Evolutionary conservation across 2,888 invertebrate genomes (phyloP).

Genomic region (Tetragnatha montana): DNA sequence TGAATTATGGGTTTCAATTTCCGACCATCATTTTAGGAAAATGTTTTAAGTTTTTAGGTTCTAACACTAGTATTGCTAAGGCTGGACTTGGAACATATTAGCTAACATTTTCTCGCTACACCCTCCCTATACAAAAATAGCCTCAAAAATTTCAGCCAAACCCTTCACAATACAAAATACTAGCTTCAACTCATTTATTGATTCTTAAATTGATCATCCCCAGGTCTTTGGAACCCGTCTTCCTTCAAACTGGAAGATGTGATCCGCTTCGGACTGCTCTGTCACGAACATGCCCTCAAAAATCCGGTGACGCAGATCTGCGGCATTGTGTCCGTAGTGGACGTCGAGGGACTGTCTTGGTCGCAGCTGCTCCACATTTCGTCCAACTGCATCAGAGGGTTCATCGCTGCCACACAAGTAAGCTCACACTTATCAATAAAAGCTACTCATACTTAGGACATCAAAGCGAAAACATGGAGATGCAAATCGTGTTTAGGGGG

Average conservation of each 20-base stretch:
- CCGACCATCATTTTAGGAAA: too few species aligned
- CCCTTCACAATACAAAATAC: not conserved
- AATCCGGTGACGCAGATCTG: conserved; percentile 49
- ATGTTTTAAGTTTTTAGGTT: too few species aligned
- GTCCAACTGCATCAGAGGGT: conserved; percentile 10
- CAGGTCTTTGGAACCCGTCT: conserved; percentile 45
- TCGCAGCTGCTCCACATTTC: conserved; percentile 38
- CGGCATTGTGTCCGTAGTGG: conserved; percentile 35
- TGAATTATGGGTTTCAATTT: too few species aligned
- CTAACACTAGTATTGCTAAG: too few species aligned
- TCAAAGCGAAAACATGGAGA: too few species aligned
- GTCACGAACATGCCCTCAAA: conserved; percentile 45
- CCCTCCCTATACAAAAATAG: too few species aligned
- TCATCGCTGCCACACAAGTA: conserved; percentile 35
- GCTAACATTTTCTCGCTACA: too few species aligned
- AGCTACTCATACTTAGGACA: too few species aligned
- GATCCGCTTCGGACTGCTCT: conserved; percentile 44
- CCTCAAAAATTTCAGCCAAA: not conserved
- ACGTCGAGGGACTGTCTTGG: conserved; percentile 46
- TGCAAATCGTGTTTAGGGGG: too few species aligned
- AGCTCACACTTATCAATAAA: too few species aligned
- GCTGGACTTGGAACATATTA: too few species aligned
- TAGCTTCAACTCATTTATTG: not conserved
- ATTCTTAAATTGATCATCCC: not conserved
- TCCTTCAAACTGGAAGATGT: conserved; percentile 3